phyloP scores from a whole-genome alignment of 2,113 vertebrate species.

The Sinocyclocheilus maitianheensis region DNA sequence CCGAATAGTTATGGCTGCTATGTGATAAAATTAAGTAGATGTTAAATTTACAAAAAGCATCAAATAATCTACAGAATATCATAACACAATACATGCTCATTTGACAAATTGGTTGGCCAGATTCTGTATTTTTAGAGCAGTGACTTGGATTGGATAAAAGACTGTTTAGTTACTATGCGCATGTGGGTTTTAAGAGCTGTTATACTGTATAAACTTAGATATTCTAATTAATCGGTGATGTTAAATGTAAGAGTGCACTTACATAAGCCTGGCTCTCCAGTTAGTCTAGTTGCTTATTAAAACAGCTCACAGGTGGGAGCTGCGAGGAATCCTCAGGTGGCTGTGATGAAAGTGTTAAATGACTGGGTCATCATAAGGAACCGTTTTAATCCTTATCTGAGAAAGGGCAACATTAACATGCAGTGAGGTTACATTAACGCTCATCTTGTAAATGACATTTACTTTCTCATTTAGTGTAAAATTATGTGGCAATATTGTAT shows the following conservation, averaged over 20 bases:
- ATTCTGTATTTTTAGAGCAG: neutral
- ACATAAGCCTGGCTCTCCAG: neutral
- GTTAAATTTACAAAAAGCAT: neutral
- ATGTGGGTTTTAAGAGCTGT: neutral
- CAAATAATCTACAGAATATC: neutral
- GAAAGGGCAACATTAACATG: slow-evolving; percentile 62
- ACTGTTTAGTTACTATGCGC: neutral
- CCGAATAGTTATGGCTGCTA: neutral
- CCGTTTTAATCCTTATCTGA: slow-evolving; percentile 55
- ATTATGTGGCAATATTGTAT: slow-evolving; percentile 57
- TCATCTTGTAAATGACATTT: slow-evolving; percentile 67
- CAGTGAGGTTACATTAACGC: slow-evolving; percentile 65
- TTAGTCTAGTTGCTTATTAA: neutral
- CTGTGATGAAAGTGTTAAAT: slow-evolving; percentile 40
- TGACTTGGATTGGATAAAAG: neutral
- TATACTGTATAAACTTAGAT: neutral
- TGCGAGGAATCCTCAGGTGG: slow-evolving; percentile 19
- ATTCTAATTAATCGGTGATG: neutral
- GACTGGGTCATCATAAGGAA: slow-evolving; percentile 50
- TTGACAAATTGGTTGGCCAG: neutral
- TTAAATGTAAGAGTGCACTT: neutral
- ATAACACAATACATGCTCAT: neutral
- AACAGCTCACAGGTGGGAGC: slow-evolving; percentile 14
- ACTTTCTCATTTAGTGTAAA: slow-evolving; percentile 64
- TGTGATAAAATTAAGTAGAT: neutral